phyloP scores from a whole-genome alignment of 2,797 vertebrate species.

The Acropternis orthonyx region DNA sequence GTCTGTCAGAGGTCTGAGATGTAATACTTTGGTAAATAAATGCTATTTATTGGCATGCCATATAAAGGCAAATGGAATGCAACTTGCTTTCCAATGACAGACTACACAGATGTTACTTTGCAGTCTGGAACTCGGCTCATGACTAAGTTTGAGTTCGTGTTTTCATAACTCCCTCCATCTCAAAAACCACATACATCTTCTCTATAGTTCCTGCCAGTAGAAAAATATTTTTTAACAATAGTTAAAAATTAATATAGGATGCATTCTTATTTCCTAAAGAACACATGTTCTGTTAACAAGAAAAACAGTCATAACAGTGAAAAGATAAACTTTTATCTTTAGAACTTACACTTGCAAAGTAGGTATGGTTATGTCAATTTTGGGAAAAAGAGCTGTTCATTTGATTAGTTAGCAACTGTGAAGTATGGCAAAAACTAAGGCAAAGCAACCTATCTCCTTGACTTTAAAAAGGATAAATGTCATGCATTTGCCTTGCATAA shows the following conservation, averaged over 20 bases:
- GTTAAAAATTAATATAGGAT: neutral
- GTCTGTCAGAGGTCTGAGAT: neutral
- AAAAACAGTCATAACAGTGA: neutral
- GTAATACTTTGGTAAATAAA: neutral
- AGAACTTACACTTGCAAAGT: neutral
- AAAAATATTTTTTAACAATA: neutral
- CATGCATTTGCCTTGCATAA: neutral
- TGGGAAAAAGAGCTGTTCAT: neutral
- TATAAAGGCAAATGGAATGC: conserved; percentile 2
- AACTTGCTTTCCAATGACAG: conserved; percentile 34
- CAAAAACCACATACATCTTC: neutral
- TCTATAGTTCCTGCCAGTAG: neutral
- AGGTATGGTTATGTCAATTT: neutral
- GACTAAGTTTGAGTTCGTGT: neutral
- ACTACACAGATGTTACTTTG: conserved; percentile 27
- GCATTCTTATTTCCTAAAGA: neutral
- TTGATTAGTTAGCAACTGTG: neutral
- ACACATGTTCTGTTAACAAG: neutral
- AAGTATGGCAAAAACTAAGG: neutral
- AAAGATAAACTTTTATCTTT: neutral
- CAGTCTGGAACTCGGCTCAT: neutral
- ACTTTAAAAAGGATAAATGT: neutral
- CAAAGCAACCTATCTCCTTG: neutral
- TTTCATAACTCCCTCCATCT: neutral
- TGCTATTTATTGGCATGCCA: conserved; percentile 11